Conservation (phyloP, 2,113 vertebrate species). For the Motacilla tschutschensis region DNA sequence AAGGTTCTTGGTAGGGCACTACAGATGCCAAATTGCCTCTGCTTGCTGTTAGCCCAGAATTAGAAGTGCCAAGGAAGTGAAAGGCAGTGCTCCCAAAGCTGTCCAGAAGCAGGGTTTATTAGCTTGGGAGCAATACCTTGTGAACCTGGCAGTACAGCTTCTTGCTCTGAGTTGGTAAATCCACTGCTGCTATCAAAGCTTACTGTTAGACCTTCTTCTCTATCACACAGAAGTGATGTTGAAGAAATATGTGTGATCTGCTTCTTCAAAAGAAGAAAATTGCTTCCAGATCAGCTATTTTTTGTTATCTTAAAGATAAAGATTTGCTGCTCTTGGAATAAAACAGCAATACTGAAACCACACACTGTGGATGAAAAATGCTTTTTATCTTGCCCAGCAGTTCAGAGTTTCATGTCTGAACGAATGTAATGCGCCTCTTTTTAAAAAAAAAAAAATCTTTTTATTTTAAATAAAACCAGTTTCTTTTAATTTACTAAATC, state of each 20-base stretch:
- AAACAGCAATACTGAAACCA: slow-evolving; percentile 29
- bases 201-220: not conserved
- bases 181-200: not conserved
- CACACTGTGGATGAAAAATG: slow-evolving; percentile 25
- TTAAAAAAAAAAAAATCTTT: not conserved
- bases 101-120: not conserved
- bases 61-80: not conserved
- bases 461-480: not conserved
- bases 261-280: slow-evolving; percentile 49
- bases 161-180: slow-evolving; percentile 18
- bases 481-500: slow-evolving; percentile 14
- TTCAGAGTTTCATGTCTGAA: slow-evolving; percentile 6
- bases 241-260: slow-evolving; percentile 19
- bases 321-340: slow-evolving; percentile 43
- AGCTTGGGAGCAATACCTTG: not conserved
- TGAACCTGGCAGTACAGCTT: not conserved
- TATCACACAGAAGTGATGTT: slow-evolving; percentile 10
- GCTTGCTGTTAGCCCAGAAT: not conserved
- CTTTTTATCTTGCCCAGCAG: slow-evolving; percentile 34
- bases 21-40: not conserved
- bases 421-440: not conserved
- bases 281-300: slow-evolving; percentile 30
- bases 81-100: not conserved
- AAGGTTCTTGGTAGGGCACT: not conserved
- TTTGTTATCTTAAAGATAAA: slow-evolving; percentile 20